phyloP scores from a whole-genome alignment of 2,797 vertebrate genomes.

The Zalophus californianus region DNA sequence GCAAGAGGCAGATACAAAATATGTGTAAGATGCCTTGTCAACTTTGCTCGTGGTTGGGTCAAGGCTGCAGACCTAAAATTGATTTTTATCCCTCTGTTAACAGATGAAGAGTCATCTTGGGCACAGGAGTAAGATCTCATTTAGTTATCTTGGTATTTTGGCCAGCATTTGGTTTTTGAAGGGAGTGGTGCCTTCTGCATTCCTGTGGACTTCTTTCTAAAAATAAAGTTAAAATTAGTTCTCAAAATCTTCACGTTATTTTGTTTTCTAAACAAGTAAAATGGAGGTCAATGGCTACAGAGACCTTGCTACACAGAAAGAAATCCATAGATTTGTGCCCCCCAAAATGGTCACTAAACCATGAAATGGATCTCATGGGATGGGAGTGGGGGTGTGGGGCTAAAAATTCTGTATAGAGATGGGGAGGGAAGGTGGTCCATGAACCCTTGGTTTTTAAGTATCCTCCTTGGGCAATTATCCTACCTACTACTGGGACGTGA shows the following conservation, averaged over 20 bases:
- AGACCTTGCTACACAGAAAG: background rate
- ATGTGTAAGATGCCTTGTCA: background rate
- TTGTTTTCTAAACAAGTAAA: constrained; percentile 33
- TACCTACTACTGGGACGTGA: background rate
- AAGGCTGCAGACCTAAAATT: background rate
- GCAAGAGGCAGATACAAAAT: background rate
- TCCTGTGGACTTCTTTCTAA: constrained; percentile 14
- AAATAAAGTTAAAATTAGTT: constrained; percentile 47
- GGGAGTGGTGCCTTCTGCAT: background rate
- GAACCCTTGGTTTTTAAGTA: background rate
- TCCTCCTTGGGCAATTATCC: background rate
- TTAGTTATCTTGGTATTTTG: background rate
- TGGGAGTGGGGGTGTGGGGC: rapidly evolving
- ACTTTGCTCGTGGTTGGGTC: background rate
- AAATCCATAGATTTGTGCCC: background rate
- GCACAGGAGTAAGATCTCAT: background rate
- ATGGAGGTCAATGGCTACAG: background rate
- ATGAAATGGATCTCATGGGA: background rate
- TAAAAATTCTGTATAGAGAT: background rate
- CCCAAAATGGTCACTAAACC: background rate
- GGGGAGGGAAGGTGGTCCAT: background rate
- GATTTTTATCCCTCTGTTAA: background rate
- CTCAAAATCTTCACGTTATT: background rate
- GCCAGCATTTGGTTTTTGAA: background rate
- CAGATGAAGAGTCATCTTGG: background rate